These are phyloP conservation scores for Oceanodroma tethys DNA, from an alignment of 2,113 vertebrate genomes.

Conservation along the genomic window DNA sequence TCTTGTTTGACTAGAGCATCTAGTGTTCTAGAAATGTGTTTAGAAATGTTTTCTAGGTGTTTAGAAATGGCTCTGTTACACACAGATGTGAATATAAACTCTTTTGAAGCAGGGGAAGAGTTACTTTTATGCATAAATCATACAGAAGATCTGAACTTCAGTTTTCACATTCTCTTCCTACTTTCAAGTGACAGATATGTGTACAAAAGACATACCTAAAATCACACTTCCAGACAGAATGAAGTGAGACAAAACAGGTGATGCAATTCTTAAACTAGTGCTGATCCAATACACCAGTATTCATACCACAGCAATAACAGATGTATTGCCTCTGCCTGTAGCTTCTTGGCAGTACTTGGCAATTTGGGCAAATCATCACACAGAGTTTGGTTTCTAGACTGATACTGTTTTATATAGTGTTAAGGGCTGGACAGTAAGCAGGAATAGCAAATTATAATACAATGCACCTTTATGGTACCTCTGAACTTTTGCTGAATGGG, in stretches of 20 bases:
- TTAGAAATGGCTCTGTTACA: not conserved
- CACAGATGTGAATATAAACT: not conserved
- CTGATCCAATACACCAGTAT: not conserved
- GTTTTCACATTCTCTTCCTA: not conserved
- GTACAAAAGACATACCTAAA: not conserved
- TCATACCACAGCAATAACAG: not conserved
- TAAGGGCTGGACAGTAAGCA: not conserved
- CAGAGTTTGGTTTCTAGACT: not conserved
- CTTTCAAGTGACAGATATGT: not conserved
- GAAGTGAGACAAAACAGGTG: not conserved
- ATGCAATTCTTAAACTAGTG: not conserved
- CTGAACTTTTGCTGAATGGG: not conserved
- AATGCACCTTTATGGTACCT: not conserved
- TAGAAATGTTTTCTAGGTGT: too few relatives aligned
- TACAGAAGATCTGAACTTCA: not conserved
- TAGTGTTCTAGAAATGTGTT: too few relatives aligned
- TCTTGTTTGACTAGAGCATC: not conserved
- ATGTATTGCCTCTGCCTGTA: not conserved
- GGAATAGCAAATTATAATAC: not conserved
- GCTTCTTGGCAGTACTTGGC: not conserved
- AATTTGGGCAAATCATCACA: not conserved
- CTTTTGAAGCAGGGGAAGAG: not conserved
- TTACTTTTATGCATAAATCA: not conserved
- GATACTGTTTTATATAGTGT: not conserved
- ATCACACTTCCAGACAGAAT: not conserved